These are phyloP conservation scores for Pedicia rivosa DNA, from an alignment of 2,888 invertebrate species.

Conservation along the genomic window DNA sequence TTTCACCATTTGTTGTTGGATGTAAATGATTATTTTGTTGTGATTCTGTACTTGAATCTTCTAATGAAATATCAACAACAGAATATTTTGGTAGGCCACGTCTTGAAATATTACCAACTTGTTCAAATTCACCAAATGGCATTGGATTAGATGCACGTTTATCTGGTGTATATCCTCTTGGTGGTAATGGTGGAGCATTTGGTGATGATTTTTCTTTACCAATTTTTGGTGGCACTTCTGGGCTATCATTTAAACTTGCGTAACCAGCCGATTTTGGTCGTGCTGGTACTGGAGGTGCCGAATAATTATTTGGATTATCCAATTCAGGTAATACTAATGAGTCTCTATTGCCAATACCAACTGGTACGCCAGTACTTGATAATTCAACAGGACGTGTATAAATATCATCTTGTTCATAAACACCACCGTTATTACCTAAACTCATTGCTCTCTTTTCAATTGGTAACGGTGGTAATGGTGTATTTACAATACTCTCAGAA, in stretches of 20 bases:
- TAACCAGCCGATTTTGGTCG: slow-evolving; percentile 43
- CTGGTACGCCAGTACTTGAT: slow-evolving; percentile 8
- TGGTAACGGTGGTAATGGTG: slow-evolving; percentile 70
- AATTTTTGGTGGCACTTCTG: slow-evolving; percentile 36
- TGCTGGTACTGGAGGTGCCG: slow-evolving; percentile 42
- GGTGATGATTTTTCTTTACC: slow-evolving; percentile 30
- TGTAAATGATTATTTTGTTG: slow-evolving; percentile 14
- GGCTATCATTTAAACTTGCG: slow-evolving; percentile 26
- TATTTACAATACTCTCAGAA: slow-evolving; percentile 68
- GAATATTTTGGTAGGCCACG: slow-evolving; percentile 32
- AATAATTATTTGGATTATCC: slow-evolving; percentile 11
- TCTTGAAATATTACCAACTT: slow-evolving; percentile 30
- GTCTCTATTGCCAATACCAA: slow-evolving; percentile 6
- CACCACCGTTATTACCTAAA: slow-evolving; percentile 34
- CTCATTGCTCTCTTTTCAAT: slow-evolving; percentile 39
- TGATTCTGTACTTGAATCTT: slow-evolving; percentile 29
- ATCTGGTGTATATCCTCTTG: slow-evolving; percentile 45
- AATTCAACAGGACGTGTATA: slow-evolving; percentile 50
- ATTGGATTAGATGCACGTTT: slow-evolving; percentile 30
- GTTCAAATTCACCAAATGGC: slow-evolving; percentile 27
- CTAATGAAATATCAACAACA: slow-evolving; percentile 33
- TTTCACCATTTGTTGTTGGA: background rate
- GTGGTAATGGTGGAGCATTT: slow-evolving; percentile 64
- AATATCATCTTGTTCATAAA: slow-evolving; percentile 45
- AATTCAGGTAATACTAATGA: slow-evolving; percentile 1